Evolutionary conservation across 2,888 invertebrate genomes (phyloP).

Genomic region (Epicampocera succincta): DNA sequence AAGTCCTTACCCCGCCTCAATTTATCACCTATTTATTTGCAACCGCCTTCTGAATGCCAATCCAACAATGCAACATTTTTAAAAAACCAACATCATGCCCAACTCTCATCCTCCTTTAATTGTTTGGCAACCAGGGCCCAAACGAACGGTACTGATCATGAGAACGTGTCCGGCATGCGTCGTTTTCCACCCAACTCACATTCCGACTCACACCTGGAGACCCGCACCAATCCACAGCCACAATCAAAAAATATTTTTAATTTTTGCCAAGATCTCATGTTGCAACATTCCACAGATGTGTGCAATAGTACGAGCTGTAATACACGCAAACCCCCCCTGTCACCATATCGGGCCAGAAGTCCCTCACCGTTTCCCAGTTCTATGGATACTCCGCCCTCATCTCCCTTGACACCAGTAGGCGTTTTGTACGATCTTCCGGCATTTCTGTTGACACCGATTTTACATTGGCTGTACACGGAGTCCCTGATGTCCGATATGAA

Average conservation of each 20-base stretch:
- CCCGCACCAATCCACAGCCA: constrained; percentile 73
- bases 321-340: constrained; percentile 77
- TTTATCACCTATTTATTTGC: constrained; percentile 77
- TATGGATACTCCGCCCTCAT: constrained; percentile 79
- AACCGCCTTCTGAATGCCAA: constrained; percentile 74
- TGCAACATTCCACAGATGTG: constrained; percentile 72
- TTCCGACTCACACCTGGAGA: constrained; percentile 79
- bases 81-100: constrained; percentile 68
- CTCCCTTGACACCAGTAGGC: constrained; percentile 82
- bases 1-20: constrained; percentile 75
- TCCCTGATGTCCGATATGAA: constrained; percentile 84
- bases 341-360: constrained; percentile 78
- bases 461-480: constrained; percentile 86
- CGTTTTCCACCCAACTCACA: constrained; percentile 76
- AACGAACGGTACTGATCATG: constrained; percentile 60
- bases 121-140: constrained; percentile 72
- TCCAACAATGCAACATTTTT: constrained; percentile 13
- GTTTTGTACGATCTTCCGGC: constrained; percentile 84
- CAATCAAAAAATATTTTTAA: constrained; percentile 78
- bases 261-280: constrained; percentile 77
- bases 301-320: constrained; percentile 70
- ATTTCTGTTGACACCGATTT: constrained; percentile 84
- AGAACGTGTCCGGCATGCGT: constrained; percentile 70
- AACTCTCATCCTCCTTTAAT: constrained; percentile 79
- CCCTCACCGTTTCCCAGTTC: constrained; percentile 78